These are phyloP conservation scores for Villa cingulata DNA, from an alignment of 2,888 invertebrate genomes.

Conservation along the genomic window DNA sequence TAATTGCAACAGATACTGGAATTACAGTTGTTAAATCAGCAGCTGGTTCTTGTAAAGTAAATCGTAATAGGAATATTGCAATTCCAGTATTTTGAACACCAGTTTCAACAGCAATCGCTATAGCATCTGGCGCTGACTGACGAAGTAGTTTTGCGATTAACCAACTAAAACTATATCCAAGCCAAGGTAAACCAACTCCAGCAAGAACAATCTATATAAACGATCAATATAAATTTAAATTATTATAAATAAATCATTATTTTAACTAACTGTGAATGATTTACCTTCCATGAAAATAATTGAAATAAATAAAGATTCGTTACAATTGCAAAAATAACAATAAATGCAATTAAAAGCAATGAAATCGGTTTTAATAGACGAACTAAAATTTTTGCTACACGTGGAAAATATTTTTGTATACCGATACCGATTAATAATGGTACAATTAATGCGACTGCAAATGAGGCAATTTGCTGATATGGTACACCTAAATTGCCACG, in stretches of 20 bases:
- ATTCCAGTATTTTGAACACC: constrained; percentile 91
- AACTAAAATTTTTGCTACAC: constrained; percentile 54
- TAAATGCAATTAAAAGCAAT: constrained; percentile 62
- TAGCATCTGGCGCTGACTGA: constrained; percentile 51
- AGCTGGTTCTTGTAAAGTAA: constrained; percentile 69
- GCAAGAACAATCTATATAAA: constrained; percentile 55
- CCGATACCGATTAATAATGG: constrained; percentile 54
- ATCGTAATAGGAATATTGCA: constrained; percentile 71
- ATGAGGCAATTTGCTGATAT: constrained; percentile 57
- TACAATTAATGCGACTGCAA: constrained; percentile 61
- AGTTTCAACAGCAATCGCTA: constrained; percentile 87
- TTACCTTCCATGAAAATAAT: constrained; percentile 76
- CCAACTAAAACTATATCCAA: constrained; percentile 64
- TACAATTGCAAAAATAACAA: constrained; percentile 72
- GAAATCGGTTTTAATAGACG: constrained; percentile 76
- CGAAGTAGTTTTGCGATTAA: constrained; percentile 44
- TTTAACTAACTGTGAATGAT: no score
- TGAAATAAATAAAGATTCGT: constrained; percentile 83
- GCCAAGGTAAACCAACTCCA: constrained; percentile 68
- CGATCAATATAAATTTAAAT: constrained; percentile 4
- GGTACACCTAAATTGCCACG: constrained; percentile 62
- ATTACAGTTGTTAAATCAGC: constrained; percentile 82
- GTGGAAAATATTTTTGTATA: constrained; percentile 55
- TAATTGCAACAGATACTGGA: constrained; percentile 81
- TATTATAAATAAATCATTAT: background rate